These are phyloP conservation scores for Portunus trituberculatus DNA, from an alignment of 1,140 invertebrate species.

Conservation along the genomic window DNA sequence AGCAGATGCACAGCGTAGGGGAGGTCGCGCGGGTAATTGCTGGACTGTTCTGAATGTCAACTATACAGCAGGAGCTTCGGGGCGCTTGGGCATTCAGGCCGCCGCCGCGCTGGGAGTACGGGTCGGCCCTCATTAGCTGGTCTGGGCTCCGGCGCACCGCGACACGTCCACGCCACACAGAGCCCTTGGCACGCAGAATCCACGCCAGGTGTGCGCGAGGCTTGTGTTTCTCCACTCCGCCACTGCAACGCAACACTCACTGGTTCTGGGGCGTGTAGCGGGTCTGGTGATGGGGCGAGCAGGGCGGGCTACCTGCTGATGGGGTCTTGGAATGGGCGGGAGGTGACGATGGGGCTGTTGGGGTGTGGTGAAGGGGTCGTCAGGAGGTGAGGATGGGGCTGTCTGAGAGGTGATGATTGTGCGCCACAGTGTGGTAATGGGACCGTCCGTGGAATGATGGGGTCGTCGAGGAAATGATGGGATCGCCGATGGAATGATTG, in stretches of 20 bases:
- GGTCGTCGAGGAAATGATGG: not conserved
- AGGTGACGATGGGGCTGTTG: not conserved
- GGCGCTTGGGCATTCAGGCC: not conserved
- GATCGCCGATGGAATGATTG: not conserved
- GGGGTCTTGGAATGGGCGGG: too few relatives aligned
- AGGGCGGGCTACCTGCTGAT: too few relatives aligned
- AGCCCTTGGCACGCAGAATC: not conserved
- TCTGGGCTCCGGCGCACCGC: not conserved
- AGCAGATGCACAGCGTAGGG: not conserved
- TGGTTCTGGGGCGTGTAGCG: too few relatives aligned
- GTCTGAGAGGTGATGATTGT: not conserved
- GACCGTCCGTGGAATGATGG: not conserved
- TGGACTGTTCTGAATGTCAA: not conserved
- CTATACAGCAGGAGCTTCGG: not conserved
- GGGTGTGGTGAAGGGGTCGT: not conserved
- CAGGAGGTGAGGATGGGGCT: not conserved
- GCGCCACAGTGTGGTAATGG: not conserved
- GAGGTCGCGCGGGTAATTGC: slow-evolving; percentile 28
- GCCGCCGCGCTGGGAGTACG: not conserved
- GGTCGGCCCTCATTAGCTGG: not conserved
- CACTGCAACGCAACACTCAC: too few relatives aligned
- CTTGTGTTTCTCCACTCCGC: too few relatives aligned
- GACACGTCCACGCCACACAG: not conserved
- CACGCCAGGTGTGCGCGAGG: too few relatives aligned
- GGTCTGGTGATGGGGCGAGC: not conserved